These are phyloP conservation scores for Eristalis arbustorum DNA, from an alignment of 2,888 invertebrate genomes.

Conservation along the genomic window DNA sequence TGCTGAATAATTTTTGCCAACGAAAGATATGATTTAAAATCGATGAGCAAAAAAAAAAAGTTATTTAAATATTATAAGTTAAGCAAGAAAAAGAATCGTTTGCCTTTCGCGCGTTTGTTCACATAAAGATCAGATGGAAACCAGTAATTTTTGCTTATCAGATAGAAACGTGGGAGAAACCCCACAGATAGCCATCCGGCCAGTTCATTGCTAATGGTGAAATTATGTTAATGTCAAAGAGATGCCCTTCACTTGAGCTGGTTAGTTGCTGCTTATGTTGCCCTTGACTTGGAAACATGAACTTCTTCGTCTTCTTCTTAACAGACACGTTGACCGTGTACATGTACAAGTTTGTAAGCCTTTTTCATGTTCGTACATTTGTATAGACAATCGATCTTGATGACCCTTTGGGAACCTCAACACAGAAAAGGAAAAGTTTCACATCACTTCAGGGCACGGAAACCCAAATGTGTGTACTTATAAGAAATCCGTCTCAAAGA, in stretches of 20 bases:
- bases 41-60: not conserved
- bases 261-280: not conserved
- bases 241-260: slow-evolving; percentile 6
- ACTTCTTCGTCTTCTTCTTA: not conserved
- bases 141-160: not conserved
- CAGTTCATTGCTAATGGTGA: slow-evolving; percentile 8
- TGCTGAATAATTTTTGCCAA: not conserved
- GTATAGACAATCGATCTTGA: not conserved
- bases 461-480: slow-evolving; percentile 14
- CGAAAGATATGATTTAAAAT: not conserved
- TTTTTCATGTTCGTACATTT: not conserved
- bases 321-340: not conserved
- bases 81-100: not conserved
- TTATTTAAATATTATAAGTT: not conserved
- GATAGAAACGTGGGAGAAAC: not conserved
- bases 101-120: not conserved
- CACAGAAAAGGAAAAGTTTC: not conserved
- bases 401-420: not conserved
- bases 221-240: slow-evolving; percentile 26
- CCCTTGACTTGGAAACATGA: slow-evolving; percentile 12
- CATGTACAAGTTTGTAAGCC: not conserved
- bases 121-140: not conserved
- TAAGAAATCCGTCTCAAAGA: not conserved
- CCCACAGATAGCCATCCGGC: not conserved
- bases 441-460: slow-evolving; percentile 2